Percentiles rank a stretch among this genome's conserved stretches.
phyloP scores from a whole-genome alignment of 2,888 invertebrate genomes.

The Cenopis cana region DNA sequence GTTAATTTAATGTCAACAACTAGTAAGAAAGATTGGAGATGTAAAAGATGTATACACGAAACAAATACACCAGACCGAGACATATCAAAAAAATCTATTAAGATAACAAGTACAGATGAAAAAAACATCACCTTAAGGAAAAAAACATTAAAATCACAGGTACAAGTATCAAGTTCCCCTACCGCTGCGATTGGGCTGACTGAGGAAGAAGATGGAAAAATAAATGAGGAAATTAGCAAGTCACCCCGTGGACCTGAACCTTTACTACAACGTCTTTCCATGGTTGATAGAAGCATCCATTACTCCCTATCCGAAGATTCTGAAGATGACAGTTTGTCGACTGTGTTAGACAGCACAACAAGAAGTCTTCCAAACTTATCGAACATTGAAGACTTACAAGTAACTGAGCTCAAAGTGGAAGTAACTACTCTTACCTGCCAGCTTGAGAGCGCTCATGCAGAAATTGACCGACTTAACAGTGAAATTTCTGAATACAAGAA shows the following conservation, averaged over 20 bases:
- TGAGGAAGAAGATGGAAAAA: too few species aligned
- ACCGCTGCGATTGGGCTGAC: too few species aligned
- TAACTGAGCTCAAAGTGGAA: neutral
- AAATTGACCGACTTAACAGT: neutral
- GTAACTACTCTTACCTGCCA: neutral
- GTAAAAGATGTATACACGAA: too few species aligned
- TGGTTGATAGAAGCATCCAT: neutral
- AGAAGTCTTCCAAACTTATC: neutral
- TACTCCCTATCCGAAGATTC: neutral
- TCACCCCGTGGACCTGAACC: neutral
- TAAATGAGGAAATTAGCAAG: too few species aligned
- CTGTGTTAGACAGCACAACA: neutral
- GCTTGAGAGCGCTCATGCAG: conserved; percentile 14
- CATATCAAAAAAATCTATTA: too few species aligned
- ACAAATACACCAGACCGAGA: too few species aligned
- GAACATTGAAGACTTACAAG: neutral
- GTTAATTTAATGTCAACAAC: too few species aligned
- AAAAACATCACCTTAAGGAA: too few species aligned
- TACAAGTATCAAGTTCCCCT: too few species aligned
- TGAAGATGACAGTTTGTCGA: neutral
- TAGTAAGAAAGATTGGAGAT: too few species aligned
- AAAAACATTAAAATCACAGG: too few species aligned
- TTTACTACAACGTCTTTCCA: neutral
- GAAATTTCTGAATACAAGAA: conserved; percentile 8
- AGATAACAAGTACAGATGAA: too few species aligned